phyloP scores from a whole-genome alignment of 2,113 vertebrate species.

The Boleophthalmus pectinirostris region DNA sequence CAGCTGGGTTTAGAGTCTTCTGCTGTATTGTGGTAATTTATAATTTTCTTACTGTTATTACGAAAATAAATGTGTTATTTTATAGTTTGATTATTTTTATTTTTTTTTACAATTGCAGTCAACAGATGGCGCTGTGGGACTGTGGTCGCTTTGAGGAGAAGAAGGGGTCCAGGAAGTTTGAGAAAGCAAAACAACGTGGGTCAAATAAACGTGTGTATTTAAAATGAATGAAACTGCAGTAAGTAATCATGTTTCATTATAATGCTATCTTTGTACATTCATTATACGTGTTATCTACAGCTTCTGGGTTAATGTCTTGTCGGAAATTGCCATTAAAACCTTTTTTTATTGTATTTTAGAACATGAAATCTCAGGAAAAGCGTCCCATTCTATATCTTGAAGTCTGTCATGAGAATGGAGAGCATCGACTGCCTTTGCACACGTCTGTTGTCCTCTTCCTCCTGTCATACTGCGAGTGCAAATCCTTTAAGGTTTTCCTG shows the following conservation, averaged over 20 bases:
- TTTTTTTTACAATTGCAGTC: background rate
- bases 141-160: conserved; percentile 12
- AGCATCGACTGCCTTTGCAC: conserved; percentile 84
- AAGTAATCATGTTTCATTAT: conserved; percentile 13
- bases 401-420: conserved; percentile 69
- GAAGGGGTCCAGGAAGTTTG: conserved; percentile 13
- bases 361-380: conserved; percentile 79
- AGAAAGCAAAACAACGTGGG: conserved; percentile 35
- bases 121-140: conserved; percentile 29
- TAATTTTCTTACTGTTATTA: background rate
- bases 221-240: background rate
- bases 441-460: conserved; percentile 89
- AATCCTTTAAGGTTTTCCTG: conserved; percentile 83
- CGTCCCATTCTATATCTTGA: conserved; percentile 83
- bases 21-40: background rate
- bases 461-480: conserved; percentile 90
- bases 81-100: background rate
- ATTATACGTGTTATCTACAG: background rate
- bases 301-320: background rate
- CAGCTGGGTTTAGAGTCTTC: background rate
- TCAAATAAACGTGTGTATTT: background rate
- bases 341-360: background rate
- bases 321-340: background rate
- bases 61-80: background rate
- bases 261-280: background rate